Percentiles rank a stretch among this genome's conserved stretches.
These are phyloP conservation scores for Cryptoprocta ferox DNA, from an alignment of 2,797 vertebrate genomes.

Conservation along the genomic window DNA sequence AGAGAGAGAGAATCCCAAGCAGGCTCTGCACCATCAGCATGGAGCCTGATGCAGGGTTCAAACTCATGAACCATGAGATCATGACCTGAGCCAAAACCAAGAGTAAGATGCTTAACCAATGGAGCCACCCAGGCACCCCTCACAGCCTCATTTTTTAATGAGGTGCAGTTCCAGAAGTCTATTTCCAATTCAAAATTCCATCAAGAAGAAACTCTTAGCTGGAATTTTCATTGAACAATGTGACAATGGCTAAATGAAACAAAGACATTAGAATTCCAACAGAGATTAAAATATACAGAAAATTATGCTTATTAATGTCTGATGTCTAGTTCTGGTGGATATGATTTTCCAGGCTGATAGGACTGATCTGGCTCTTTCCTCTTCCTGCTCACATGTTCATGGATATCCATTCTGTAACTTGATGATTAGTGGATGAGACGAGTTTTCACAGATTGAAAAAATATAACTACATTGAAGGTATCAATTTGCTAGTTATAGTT, in stretches of 20 bases:
- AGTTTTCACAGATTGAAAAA: not conserved
- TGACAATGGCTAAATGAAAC: not conserved
- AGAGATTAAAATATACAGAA: not conserved
- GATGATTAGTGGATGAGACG: not conserved
- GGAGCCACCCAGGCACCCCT: too few species aligned
- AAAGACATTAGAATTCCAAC: not conserved
- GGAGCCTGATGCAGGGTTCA: too few species aligned
- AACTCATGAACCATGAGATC: too few species aligned
- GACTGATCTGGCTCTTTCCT: not conserved
- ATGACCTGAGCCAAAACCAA: too few species aligned
- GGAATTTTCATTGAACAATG: not conserved
- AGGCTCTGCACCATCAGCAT: too few species aligned
- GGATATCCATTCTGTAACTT: not conserved
- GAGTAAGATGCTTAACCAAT: too few species aligned
- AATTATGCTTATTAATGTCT: not conserved
- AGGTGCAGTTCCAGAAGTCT: not conserved
- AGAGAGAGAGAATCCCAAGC: too few species aligned
- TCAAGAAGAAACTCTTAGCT: not conserved
- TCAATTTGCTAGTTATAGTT: not conserved
- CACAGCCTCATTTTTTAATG: too few species aligned
- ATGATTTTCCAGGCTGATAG: not conserved
- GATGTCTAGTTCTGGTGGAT: not conserved
- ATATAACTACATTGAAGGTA: not conserved
- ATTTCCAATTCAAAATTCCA: not conserved
- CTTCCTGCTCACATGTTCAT: not conserved